Conservation (phyloP, 2,113 vertebrate genomes). For the Stercorarius parasiticus region DNA sequence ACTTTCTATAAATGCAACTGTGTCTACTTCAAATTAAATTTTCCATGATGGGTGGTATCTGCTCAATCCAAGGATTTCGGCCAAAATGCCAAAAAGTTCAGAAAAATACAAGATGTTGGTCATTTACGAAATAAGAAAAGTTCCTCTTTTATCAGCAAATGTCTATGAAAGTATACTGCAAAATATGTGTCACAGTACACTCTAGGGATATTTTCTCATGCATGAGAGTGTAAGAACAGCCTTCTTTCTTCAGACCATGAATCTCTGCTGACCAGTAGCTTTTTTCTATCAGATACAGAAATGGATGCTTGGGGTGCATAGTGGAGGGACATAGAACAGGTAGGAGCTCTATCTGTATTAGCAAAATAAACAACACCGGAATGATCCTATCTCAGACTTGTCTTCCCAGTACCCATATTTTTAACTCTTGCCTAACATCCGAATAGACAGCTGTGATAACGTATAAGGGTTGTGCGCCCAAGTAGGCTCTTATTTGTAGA, state of each 20-base stretch:
- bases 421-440: background rate
- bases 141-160: background rate
- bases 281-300: background rate
- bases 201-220: background rate
- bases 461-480: background rate
- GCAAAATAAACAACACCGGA: background rate
- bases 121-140: background rate
- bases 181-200: background rate
- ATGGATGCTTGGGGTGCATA: background rate
- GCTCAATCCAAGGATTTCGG: background rate
- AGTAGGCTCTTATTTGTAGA: background rate
- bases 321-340: background rate
- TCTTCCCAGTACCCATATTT: background rate
- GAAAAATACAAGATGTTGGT: background rate
- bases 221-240: background rate
- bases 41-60: rapidly evolving
- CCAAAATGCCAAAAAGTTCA: background rate
- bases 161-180: background rate
- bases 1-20: background rate
- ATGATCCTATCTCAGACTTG: background rate
- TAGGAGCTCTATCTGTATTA: background rate
- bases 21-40: background rate
- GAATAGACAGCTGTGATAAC: background rate
- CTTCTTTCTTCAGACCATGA: background rate
- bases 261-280: background rate